Percentiles rank a stretch among this genome's conserved stretches.
These are phyloP conservation scores for Xiphorhynchus erythropygius DNA, from an alignment of 2,797 vertebrate genomes.

Conservation along the genomic window DNA sequence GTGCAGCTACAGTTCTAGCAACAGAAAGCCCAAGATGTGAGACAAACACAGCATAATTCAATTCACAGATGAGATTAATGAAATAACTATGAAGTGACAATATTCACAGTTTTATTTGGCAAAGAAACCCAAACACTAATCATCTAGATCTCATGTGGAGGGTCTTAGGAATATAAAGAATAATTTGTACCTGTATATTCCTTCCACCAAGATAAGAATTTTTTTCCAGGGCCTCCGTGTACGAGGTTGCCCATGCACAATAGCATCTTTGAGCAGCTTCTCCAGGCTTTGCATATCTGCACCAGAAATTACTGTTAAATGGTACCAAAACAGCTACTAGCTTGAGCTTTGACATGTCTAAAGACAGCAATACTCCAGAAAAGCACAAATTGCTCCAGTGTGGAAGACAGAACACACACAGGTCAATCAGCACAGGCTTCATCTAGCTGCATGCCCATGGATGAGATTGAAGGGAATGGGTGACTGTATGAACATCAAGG, in stretches of 20 bases:
- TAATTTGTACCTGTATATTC: slow-evolving; percentile 91
- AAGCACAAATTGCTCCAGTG: not conserved
- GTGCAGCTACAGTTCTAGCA: not conserved
- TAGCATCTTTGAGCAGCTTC: slow-evolving; percentile 94
- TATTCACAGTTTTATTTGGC: not conserved
- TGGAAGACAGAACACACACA: not conserved
- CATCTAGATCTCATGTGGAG: slow-evolving; percentile 10
- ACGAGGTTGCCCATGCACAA: slow-evolving; percentile 93
- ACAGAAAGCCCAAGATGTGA: slow-evolving; percentile 16
- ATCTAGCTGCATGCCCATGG: not conserved
- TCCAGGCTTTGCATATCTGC: slow-evolving; percentile 97
- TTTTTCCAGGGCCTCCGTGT: slow-evolving; percentile 98
- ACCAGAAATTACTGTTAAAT: slow-evolving; percentile 67
- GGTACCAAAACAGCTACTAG: slow-evolving; percentile 48
- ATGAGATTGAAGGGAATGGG: not conserved
- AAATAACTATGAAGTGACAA: slow-evolving; percentile 13
- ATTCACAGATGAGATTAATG: not conserved
- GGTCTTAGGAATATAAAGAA: slow-evolving; percentile 20
- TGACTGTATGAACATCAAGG: not conserved
- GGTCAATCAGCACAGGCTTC: not conserved
- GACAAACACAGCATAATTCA: not conserved
- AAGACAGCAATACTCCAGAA: slow-evolving; percentile 29
- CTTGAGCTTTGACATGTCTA: slow-evolving; percentile 30
- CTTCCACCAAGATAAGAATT: slow-evolving; percentile 96
- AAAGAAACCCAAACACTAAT: slow-evolving; percentile 4